These are phyloP conservation scores for Phoxinus dragarum DNA, from an alignment of 2,797 vertebrate species.

Conservation along the genomic window DNA sequence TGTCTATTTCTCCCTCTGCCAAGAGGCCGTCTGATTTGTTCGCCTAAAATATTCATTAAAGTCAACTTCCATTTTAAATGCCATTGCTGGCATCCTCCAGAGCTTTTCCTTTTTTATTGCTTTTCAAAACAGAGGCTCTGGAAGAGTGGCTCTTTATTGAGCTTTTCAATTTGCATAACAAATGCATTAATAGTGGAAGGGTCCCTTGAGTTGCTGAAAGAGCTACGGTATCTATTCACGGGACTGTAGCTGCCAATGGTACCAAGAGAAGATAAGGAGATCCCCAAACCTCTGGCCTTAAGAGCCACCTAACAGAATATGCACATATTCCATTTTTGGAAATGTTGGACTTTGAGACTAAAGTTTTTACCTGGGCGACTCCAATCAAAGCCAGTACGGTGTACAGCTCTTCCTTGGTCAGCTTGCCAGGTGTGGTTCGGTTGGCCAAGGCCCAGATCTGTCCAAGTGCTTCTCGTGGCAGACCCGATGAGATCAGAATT, in stretches of 20 bases:
- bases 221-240: slow-evolving; percentile 63
- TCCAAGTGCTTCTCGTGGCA: slow-evolving; percentile 96
- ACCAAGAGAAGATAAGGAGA: slow-evolving; percentile 64
- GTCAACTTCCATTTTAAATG: slow-evolving; percentile 57
- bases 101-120: slow-evolving; percentile 41
- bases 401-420: slow-evolving; percentile 98
- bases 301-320: background rate
- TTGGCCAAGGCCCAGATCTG: slow-evolving; percentile 98
- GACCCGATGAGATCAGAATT: slow-evolving; percentile 95
- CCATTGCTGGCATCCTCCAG: slow-evolving; percentile 49
- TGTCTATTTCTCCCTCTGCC: slow-evolving; percentile 34
- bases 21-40: slow-evolving; percentile 47
- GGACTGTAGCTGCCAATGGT: slow-evolving; percentile 61
- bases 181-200: slow-evolving; percentile 67
- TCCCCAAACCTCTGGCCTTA: background rate
- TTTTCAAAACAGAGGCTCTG: slow-evolving; percentile 44
- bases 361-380: slow-evolving; percentile 88
- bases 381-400: slow-evolving; percentile 93
- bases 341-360: background rate
- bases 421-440: slow-evolving; percentile 94
- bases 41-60: slow-evolving; percentile 64
- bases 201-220: slow-evolving; percentile 62
- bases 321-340: background rate
- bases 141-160: slow-evolving; percentile 56
- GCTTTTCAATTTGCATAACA: slow-evolving; percentile 67